Evolutionary conservation across 2,888 invertebrate species (phyloP), one percentile per base, ranked within the genome.

Genomic region (Xestia c-nigrum): DNA sequence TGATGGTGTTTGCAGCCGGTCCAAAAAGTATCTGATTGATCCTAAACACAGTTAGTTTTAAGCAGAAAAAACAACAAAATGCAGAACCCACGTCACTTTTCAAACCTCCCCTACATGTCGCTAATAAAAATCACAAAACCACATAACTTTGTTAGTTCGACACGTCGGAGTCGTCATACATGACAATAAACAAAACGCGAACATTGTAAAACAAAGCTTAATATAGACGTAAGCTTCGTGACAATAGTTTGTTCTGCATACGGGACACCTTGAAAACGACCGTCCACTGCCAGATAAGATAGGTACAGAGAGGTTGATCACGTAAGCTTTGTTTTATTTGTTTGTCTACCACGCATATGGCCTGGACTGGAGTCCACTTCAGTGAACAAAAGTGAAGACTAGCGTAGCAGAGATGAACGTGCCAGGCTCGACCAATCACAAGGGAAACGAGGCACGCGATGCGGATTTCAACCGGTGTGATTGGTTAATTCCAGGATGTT

Each of bases 151-250:
- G 75, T 71, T 63, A 43, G 43, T 16, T 40, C 52, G 12, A 38
- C 61, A 65, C 57, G 71, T 81, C 68, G n/a, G 46, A 57, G 55
- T 74, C 47, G 71, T 85, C 85, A 81, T 64, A 83, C 78, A 77
- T 81, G 82, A 84, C 78, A 64, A 75, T 85, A 90, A 92, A 92
- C 89, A 89, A 89, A 89, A 88, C 87, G 79, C 75, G 70, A 81
- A 79, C 86, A 89, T 83, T 81, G 89, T 84, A 88, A 88, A 90
- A 90, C 90, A 91, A 91, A 92, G 91, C 89, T 86, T 85, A 90
- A 89, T 90, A 89, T 90, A 86, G 88, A 90, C 89, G 86, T 87
- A 87, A 52, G 85, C 87, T 88, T 76, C 85, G 88, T 85, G 85
- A 87, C 85, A 87, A 87, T 89, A 90, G 89, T 90, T 88, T 87